phyloP scores from a whole-genome alignment of 2,888 invertebrate genomes.

The Brachypalpus laphriformis region DNA sequence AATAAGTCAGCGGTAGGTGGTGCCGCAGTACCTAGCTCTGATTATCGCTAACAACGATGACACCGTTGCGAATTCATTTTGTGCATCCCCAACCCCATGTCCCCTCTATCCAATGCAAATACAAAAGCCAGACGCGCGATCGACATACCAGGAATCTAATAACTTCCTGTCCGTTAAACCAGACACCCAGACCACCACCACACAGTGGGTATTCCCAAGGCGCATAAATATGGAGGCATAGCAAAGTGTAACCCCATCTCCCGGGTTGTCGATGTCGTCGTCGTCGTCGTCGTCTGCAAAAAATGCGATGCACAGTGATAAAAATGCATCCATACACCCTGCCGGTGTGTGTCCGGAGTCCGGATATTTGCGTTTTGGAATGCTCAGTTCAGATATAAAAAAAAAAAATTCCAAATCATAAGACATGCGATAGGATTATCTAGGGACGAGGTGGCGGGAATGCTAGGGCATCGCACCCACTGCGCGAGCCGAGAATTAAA shows the following conservation, averaged over 20 bases:
- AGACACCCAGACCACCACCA: conserved; percentile 24
- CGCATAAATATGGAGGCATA: conserved; percentile 52
- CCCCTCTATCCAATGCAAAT: conserved; percentile 21
- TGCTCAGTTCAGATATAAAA: conserved; percentile 42
- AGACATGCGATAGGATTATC: conserved; percentile 66
- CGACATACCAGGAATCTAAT: conserved; percentile 65
- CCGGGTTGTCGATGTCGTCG: neutral
- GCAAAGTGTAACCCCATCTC: conserved; percentile 62
- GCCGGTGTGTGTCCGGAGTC: conserved; percentile 30
- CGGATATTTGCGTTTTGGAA: conserved; percentile 57
- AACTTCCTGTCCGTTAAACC: conserved; percentile 63
- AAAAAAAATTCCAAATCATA: conserved; percentile 54
- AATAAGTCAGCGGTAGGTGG: conserved; percentile 30
- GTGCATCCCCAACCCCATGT: neutral
- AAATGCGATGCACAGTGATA: neutral
- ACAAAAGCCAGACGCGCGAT: conserved; percentile 43
- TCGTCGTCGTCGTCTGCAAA: neutral
- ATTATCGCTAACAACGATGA: conserved; percentile 38
- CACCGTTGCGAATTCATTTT: conserved; percentile 29
- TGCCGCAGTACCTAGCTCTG: conserved; percentile 2
- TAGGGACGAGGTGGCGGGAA: neutral
- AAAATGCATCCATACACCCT: conserved; percentile 32
- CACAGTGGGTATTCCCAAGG: conserved; percentile 33
- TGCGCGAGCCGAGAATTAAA: conserved; percentile 55
- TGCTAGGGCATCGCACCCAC: conserved; percentile 66